These are phyloP conservation scores for Lamellibrachia luymesi DNA, from an alignment of 1,140 invertebrate species.

Conservation along the genomic window DNA sequence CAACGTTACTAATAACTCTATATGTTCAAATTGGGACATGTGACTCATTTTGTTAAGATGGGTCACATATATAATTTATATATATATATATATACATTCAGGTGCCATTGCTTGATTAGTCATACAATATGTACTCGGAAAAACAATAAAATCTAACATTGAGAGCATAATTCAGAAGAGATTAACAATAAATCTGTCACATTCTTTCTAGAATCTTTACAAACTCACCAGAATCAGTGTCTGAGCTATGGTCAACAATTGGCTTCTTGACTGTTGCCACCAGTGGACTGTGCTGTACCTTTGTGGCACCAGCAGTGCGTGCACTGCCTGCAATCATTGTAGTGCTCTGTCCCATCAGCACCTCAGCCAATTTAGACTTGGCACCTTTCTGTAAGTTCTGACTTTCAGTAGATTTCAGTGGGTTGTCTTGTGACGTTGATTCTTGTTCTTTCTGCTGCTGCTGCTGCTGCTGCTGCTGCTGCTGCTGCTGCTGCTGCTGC, in stretches of 20 bases:
- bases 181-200: too few relatives aligned
- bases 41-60: too few relatives aligned
- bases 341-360: constrained; percentile 17
- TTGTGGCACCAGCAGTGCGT: background rate
- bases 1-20: too few relatives aligned
- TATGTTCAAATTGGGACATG: too few relatives aligned
- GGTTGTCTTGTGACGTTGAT: background rate
- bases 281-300: background rate
- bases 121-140: too few relatives aligned
- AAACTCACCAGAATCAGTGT: constrained; percentile 10
- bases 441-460: background rate
- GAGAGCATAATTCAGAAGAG: too few relatives aligned
- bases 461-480: too few relatives aligned
- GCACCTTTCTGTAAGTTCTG: background rate
- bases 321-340: background rate
- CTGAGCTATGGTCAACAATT: background rate
- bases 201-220: background rate
- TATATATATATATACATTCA: too few relatives aligned
- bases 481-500: too few relatives aligned
- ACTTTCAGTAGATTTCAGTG: background rate
- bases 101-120: too few relatives aligned
- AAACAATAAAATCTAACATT: too few relatives aligned
- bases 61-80: too few relatives aligned
- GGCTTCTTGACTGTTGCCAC: background rate
- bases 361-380: constrained; percentile 18